A percentile compares a stretch with the other conserved stretches of the same genome.
phyloP scores from a whole-genome alignment of 2,113 vertebrate species.

The Hucho hucho region DNA sequence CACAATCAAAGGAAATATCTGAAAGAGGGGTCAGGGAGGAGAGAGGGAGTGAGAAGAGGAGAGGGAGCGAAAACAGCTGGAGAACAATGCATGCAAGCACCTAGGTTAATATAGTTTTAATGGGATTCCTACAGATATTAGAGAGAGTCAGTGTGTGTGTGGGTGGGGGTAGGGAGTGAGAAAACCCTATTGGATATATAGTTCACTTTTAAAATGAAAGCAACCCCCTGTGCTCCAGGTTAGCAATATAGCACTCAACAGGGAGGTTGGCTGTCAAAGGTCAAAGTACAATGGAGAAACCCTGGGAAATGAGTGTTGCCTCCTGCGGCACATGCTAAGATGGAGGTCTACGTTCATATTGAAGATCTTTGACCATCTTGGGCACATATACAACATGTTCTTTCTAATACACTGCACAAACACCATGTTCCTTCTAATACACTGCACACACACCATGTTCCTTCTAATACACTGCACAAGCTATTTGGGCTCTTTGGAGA shows the following conservation, averaged over 20 bases:
- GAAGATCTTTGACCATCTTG: slow-evolving; percentile 16
- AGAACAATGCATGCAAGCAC: neutral
- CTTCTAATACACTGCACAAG: neutral
- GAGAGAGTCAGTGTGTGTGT: no score
- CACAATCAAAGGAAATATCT: neutral
- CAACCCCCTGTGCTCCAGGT: neutral
- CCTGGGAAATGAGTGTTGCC: slow-evolving; percentile 12
- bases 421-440: neutral
- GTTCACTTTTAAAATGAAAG: neutral
- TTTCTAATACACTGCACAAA: neutral
- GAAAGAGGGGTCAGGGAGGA: neutral
- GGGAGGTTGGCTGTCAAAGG: slow-evolving; percentile 16
- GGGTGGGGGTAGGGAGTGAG: no score
- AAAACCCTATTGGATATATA: neutral
- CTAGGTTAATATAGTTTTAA: no score
- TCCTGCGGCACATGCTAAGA: neutral
- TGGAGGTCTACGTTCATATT: slow-evolving; percentile 17
- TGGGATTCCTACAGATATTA: neutral
- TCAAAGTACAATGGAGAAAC: slow-evolving; percentile 17
- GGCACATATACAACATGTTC: slow-evolving; percentile 30
- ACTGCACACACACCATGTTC: neutral
- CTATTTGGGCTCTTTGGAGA: neutral
- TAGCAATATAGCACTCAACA: slow-evolving; percentile 19
- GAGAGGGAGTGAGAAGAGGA: neutral
- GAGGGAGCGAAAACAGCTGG: neutral